Evolutionary conservation across 2,113 vertebrate genomes (phyloP).

Genomic region (Rhinogobius similis): DNA sequence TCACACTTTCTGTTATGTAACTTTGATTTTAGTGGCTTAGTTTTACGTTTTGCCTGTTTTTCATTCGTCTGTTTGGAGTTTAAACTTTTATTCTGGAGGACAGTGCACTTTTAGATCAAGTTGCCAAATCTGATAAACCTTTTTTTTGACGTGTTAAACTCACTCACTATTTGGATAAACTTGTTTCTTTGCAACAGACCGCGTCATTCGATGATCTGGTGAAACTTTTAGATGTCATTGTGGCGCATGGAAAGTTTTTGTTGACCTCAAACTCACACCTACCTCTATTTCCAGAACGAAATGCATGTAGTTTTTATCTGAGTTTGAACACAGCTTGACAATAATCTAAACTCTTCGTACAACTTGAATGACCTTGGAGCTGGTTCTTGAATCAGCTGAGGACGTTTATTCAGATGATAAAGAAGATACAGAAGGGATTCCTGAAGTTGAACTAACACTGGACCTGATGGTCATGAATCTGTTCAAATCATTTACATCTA

Average conservation of each 20-base stretch:
- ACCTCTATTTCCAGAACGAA: not conserved
- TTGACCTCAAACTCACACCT: not conserved
- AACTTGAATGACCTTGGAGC: not conserved
- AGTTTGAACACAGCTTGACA: not conserved
- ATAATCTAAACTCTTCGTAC: not conserved
- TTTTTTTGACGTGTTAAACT: not conserved
- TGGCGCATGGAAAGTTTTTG: not conserved
- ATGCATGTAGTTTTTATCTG: not conserved
- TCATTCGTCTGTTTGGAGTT: not conserved
- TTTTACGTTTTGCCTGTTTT: too few species aligned
- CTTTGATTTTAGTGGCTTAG: constrained; percentile 10
- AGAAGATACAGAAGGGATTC: too few species aligned
- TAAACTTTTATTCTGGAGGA: not conserved
- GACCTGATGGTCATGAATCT: not conserved
- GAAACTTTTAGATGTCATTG: not conserved
- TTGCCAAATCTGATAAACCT: not conserved
- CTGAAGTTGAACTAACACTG: too few species aligned
- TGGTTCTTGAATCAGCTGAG: not conserved
- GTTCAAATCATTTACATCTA: constrained; percentile 13
- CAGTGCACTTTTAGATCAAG: not conserved
- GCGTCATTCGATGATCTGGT: not conserved
- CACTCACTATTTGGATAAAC: not conserved
- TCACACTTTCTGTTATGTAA: constrained; percentile 11
- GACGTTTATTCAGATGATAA: not conserved
- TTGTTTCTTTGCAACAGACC: not conserved